Evolutionary conservation across 2,888 invertebrate genomes (phyloP), one percentile per base, ranked within the genome.

Genomic region (Ormyrus nitidulus): DNA sequence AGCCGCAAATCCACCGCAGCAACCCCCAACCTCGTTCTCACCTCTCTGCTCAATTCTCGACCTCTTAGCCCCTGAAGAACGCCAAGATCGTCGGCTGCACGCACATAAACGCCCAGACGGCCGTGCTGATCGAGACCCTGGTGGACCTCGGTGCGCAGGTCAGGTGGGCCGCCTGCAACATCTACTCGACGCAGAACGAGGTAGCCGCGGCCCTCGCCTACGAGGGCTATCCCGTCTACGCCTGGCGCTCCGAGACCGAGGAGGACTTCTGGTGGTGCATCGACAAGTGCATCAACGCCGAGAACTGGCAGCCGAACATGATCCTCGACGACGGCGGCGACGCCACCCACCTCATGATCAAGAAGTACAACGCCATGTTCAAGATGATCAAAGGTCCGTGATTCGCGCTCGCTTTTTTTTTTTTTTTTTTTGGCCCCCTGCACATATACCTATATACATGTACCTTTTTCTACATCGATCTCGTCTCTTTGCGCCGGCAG

Each of bases 261-360:
- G 98, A 99, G 88, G 99, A 99, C 87, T 99, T 99, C 91, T 99
- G 99, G 99, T 99, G 98, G 98, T 98, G 98, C 89, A 99, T 99
- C 86, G 98, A 99, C 91, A 96, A 96, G 88, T 98, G 98, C 90
- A 95, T 99, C 3, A 96, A 96, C 85, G 94, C 95, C 0, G 96
- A 97, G 84, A 94, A 95, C 86, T 99, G 99, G 99, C 97, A 97
- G 88, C 98, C 99, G 5, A 99, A 99, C 91, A 97, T 99, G 96
- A 98, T 99, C 86, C 92, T 99, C 83, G 99, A 99, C 89, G 98
- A 99, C 90, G 99, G 99, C 0, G 99, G 99, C 0, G 99, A 99
- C 91, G 97, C 98, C 59, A 98, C 98, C 0, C 98, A 98, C 91
- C 93, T 98, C 79, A 97, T 98, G 96, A 93, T 98, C 82, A 98